These are phyloP conservation scores for Drosophila prolongata DNA, from an alignment of 2,888 invertebrate species.

Conservation along the genomic window DNA sequence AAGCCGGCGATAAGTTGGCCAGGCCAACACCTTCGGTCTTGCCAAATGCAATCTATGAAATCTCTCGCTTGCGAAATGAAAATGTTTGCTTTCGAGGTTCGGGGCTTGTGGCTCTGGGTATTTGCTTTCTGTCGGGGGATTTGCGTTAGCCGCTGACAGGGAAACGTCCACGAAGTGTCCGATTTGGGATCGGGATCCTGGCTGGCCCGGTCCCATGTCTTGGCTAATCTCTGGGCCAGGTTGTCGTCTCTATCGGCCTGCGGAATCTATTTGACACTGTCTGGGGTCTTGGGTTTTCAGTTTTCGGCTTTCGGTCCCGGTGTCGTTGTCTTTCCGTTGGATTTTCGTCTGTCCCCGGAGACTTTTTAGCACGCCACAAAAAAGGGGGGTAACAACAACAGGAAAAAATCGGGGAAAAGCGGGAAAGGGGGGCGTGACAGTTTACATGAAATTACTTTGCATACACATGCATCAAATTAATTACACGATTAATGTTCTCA, in stretches of 20 bases:
- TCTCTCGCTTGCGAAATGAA: constrained; percentile 70
- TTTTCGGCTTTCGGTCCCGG: constrained; percentile 19
- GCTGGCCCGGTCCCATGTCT: constrained; percentile 51
- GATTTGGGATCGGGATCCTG: constrained; percentile 61
- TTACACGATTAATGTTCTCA: constrained; percentile 85
- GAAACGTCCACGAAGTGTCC: constrained; percentile 71
- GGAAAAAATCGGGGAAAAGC: neutral
- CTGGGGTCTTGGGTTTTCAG: constrained; percentile 35
- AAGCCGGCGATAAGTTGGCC: constrained; percentile 74
- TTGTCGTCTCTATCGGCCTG: constrained; percentile 69
- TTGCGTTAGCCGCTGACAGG: constrained; percentile 61
- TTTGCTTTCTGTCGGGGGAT: constrained; percentile 23
- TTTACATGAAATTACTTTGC: constrained; percentile 83
- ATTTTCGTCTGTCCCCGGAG: constrained; percentile 62
- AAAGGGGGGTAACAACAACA: neutral
- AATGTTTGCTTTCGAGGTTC: constrained; percentile 53
- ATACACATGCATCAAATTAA: constrained; percentile 85
- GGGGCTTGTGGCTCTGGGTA: too few species aligned
- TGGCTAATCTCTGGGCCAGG: constrained; percentile 65
- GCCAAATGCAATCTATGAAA: constrained; percentile 71
- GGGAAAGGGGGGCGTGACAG: constrained; percentile 69
- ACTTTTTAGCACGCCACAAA: constrained; percentile 41
- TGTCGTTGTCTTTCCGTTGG: constrained; percentile 56
- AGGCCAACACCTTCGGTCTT: constrained; percentile 59
- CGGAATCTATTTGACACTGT: constrained; percentile 77